These are phyloP conservation scores for Caenorhabditis tropicalis DNA, from an alignment of 1,140 invertebrate genomes.

Conservation along the genomic window DNA sequence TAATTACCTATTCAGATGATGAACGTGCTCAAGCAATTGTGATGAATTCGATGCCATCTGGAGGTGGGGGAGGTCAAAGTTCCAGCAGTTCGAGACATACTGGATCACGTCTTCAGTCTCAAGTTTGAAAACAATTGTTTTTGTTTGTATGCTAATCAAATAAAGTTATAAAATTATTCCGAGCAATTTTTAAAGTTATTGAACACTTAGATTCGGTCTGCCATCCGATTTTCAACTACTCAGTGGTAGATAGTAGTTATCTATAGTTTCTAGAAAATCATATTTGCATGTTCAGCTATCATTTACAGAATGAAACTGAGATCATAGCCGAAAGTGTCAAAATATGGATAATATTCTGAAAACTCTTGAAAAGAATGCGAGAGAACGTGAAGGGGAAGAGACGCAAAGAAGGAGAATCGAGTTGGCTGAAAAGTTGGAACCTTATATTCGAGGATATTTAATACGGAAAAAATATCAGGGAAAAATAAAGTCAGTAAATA, in stretches of 20 bases:
- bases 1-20: background rate
- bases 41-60: slow-evolving; percentile 61
- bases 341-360: slow-evolving; percentile 9
- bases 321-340: background rate
- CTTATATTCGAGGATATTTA: slow-evolving; percentile 10
- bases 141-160: background rate
- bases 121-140: slow-evolving; percentile 23
- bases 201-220: background rate
- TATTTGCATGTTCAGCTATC: background rate
- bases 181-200: background rate
- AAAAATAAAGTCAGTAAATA: slow-evolving; percentile 26
- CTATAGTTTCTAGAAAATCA: background rate
- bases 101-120: slow-evolving; percentile 7
- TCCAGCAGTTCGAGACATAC: slow-evolving; percentile 33
- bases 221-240: slow-evolving; percentile 18
- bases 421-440: slow-evolving; percentile 17
- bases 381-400: slow-evolving; percentile 29
- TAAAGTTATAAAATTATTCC: background rate
- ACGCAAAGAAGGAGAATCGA: background rate
- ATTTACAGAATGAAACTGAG: background rate
- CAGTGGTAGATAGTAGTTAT: background rate
- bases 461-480: slow-evolving; percentile 9
- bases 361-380: slow-evolving; percentile 34
- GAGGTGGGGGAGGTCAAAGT: background rate
- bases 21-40: slow-evolving; percentile 63